phyloP scores from a whole-genome alignment of 2,797 vertebrate genomes.

The Brachymystax lenok region DNA sequence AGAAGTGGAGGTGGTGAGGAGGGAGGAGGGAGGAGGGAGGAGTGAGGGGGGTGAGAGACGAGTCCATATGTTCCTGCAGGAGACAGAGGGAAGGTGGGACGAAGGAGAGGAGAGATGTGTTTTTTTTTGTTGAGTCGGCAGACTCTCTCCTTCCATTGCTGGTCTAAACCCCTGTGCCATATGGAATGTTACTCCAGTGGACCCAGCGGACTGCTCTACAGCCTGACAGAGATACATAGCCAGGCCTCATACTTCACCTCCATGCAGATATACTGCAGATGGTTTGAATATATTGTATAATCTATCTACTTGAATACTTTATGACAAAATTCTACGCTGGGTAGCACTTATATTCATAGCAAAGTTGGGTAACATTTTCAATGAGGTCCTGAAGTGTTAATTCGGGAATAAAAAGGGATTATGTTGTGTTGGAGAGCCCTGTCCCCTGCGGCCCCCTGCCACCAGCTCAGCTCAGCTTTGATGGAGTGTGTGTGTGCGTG shows the following conservation, averaged over 20 bases:
- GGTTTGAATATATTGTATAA: neutral
- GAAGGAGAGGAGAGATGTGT: conserved; percentile 32
- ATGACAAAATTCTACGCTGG: neutral
- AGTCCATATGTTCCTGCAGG: conserved; percentile 58
- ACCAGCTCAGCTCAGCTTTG: neutral
- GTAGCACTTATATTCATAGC: neutral
- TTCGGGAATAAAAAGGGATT: conserved; percentile 2
- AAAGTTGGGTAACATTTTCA: neutral
- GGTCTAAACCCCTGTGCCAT: conserved; percentile 54
- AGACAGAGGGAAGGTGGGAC: conserved; percentile 36
- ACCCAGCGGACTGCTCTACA: conserved; percentile 51
- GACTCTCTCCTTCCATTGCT: neutral
- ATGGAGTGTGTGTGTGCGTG: neutral
- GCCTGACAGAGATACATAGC: conserved; percentile 59
- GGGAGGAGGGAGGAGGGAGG: neutral
- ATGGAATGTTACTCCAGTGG: conserved; percentile 63
- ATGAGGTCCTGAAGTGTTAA: neutral
- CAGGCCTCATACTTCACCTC: conserved; percentile 49
- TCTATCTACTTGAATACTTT: neutral
- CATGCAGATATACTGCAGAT: neutral
- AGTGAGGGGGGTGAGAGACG: conserved; percentile 26
- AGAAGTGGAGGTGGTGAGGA: conserved; percentile 41
- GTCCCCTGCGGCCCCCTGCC: neutral
- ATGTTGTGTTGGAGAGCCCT: neutral
- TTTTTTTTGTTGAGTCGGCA: conserved; percentile 64